A percentile compares a stretch with the other conserved stretches of the same genome.
These are phyloP conservation scores for Galerucella pusilla DNA, from an alignment of 2,888 invertebrate species.

Conservation along the genomic window DNA sequence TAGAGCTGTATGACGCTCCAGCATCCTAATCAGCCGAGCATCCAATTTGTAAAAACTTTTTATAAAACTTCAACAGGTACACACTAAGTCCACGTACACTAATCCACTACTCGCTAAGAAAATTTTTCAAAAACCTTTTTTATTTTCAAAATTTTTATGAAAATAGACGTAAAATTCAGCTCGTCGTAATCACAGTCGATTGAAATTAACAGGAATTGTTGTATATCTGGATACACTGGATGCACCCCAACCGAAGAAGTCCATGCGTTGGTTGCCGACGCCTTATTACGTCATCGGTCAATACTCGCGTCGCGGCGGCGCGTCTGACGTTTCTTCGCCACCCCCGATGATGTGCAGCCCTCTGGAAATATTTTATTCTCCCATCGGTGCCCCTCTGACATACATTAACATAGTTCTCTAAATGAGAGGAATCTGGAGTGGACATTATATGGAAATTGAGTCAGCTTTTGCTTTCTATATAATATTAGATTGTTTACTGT, in stretches of 20 bases:
- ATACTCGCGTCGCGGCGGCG: constrained; percentile 65
- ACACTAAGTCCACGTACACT: constrained; percentile 13
- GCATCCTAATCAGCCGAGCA: constrained; percentile 11
- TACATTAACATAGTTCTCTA: constrained; percentile 18
- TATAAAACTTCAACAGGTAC: constrained; percentile 40
- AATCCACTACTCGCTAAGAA: constrained; percentile 8
- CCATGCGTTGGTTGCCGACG: constrained; percentile 60
- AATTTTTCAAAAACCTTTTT: not conserved
- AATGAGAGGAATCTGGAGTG: not conserved
- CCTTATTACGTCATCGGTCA: constrained; percentile 65
- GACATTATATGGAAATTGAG: too few species aligned
- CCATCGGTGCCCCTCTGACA: constrained; percentile 31
- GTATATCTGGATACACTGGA: constrained; percentile 28
- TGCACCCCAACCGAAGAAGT: constrained; percentile 47
- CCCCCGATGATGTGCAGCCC: constrained; percentile 20
- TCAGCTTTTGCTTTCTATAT: too few species aligned
- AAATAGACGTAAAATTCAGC: constrained; percentile 15
- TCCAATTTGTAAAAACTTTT: constrained; percentile 20
- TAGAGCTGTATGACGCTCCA: constrained; percentile 8
- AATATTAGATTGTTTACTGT: too few species aligned
- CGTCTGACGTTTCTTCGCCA: constrained; percentile 49
- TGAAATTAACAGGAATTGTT: constrained; percentile 22
- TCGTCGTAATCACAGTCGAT: constrained; percentile 25
- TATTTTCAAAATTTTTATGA: not conserved
- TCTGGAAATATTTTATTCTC: constrained; percentile 64